Base-by-base conservation (phyloP, 2,888 invertebrate species). In the Imbricaverruca yamaguchii region DNA sequence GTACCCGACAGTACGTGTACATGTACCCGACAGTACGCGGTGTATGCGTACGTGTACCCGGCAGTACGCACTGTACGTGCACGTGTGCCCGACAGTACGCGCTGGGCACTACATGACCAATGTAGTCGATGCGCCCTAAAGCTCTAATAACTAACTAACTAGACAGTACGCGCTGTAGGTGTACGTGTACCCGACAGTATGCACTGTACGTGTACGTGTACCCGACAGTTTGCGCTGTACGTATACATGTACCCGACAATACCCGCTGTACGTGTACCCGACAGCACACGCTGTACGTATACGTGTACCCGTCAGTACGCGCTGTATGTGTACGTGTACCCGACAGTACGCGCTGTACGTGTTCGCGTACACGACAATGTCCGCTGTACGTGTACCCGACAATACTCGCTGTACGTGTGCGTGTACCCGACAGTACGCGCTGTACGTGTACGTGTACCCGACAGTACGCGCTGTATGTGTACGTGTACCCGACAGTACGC, bases 381-480 rank as follows among this genome's bases (percentile, higher is more conserved):
- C n/a, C n/a, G n/a, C n/a, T n/a, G 80, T 83, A 82, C 69, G 83
- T 74, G 53, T 61, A 55, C 10, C 67, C 83, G 57, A 11, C 57
- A 57, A 13, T 97, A 95, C 89, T 97, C 97, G 0, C 90, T 98
- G 15, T 97, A 98, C 88, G 96, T 98, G 4, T 98, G 98, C 88
- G 57, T 9, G 9, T 11, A 13, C 57, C 57, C 57, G 57, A 11
- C 57, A 57, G 57, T 57, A 57, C 57, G 57, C 57, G 57, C 57
- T 57, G 57, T 57, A 57, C 0, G 90, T 98, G 15, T 97, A 98
- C 88, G 96, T 98, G 3, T 11, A 81, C 80, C 82, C 88, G 87
- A 69, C 87, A 95, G 93, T 97, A 95, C 89, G 97, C 97, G 0
- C 90, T 98, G 15, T 97, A 98, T 88, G 96, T 98, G 3, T 98